Conservation (phyloP, 2,797 vertebrate species). For the Decapterus maruadsi region DNA sequence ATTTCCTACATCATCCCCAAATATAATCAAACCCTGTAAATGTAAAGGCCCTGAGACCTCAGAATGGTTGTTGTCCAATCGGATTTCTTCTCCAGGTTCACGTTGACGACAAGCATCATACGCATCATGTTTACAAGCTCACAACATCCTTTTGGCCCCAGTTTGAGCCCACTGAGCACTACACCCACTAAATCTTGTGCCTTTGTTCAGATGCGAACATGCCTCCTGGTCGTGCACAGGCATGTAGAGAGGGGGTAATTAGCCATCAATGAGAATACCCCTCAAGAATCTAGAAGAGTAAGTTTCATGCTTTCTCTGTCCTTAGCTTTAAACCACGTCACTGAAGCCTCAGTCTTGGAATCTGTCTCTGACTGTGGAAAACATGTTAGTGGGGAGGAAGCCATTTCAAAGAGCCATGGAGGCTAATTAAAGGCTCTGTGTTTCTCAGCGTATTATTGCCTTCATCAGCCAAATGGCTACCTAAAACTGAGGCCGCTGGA, state of each 20-base stretch:
- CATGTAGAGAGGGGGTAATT: conserved; percentile 21
- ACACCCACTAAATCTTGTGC: neutral
- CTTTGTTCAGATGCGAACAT: conserved; percentile 9
- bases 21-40: too few relatives aligned
- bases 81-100: too few relatives aligned
- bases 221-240: conserved; percentile 29
- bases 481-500: conserved; percentile 49
- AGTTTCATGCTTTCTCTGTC: neutral
- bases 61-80: too few relatives aligned
- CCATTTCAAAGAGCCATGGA: conserved; percentile 6
- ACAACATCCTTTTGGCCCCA: too few relatives aligned
- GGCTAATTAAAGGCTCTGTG: conserved; percentile 27
- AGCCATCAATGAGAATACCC: conserved; percentile 8
- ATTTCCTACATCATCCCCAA: too few relatives aligned
- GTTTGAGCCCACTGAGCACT: too few relatives aligned
- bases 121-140: too few relatives aligned
- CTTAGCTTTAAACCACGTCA: neutral
- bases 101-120: too few relatives aligned
- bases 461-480: conserved; percentile 64
- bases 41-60: too few relatives aligned
- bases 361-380: neutral
- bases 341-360: conserved; percentile 4
- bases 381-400: neutral
- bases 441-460: conserved; percentile 10
- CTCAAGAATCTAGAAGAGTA: conserved; percentile 19